Evolutionary conservation across 2,888 invertebrate genomes (phyloP), one percentile per base, ranked within the genome.

Genomic region (Pammene aurita): DNA sequence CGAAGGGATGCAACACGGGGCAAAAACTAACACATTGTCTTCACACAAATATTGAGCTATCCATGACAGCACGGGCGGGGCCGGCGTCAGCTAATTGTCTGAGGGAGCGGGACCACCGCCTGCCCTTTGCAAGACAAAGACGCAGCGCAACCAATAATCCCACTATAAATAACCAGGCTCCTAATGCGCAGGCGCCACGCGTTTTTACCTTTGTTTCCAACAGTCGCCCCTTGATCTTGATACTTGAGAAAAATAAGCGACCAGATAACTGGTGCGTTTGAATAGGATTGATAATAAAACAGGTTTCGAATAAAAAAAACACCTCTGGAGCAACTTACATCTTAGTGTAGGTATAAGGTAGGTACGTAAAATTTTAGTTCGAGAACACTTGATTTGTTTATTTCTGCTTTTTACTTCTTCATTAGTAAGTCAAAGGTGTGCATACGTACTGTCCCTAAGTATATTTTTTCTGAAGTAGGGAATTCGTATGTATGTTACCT

Each of bases 111-210:
- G 80, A 83, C 72, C 67, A 18, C 48, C n/a, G 14, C 5, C 26
- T 13, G 7, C 46, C 26, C 44, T 16, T 44, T 1, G 81, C 2
- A 71, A 6, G 80, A 83, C 70, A 68, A 78, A 72, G 85, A 86
- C 77, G 67, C 60, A 67, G 38, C 18, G 55, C 71, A 69, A 76
- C 77, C 78, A 79, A 80, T 84, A 82, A 84, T 82, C 81, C 84
- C 80, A 72, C 86, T 84, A 90, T 90, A 90, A 90, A 90, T 89
- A 88, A 87, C 84, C 77, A 74, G 80, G 81, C 82, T 83, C 83
- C 81, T 86, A 87, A 87, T 83, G 84, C 80, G 81, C 84, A 87
- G 90, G 90, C 90, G 90, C 90, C 90, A 88, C 81, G 79, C 74
- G 78, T 82, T 84, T 86, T 85, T 85, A 76, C 77, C 74, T 76